Conservation (phyloP, 2,797 vertebrate genomes). For the Phoxinus dragarum region DNA sequence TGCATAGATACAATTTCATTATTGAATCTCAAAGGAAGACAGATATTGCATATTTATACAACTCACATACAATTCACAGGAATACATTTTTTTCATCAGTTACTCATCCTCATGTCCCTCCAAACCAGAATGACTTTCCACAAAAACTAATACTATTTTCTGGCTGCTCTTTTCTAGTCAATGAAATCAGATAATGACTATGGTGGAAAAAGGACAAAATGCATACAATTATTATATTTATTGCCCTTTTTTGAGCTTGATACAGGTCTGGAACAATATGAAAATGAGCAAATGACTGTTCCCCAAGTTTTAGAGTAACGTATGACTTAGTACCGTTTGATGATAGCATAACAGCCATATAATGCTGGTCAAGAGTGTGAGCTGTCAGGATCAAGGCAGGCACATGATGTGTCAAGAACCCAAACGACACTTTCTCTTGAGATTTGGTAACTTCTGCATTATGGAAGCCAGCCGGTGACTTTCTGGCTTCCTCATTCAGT, state of each 20-base stretch:
- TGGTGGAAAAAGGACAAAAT: neutral
- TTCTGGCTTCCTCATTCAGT: constrained; percentile 76
- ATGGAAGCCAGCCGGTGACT: constrained; percentile 72
- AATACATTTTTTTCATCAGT: neutral
- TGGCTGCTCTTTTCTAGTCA: neutral
- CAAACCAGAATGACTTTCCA: neutral
- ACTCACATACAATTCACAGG: neutral
- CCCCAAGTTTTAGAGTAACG: neutral
- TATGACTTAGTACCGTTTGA: constrained; percentile 77
- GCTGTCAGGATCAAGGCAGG: constrained; percentile 83
- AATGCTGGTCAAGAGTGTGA: constrained; percentile 78
- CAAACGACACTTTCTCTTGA: constrained; percentile 81
- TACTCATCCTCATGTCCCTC: neutral
- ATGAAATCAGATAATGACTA: neutral
- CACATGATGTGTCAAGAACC: constrained; percentile 78
- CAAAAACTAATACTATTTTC: neutral
- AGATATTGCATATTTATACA: neutral
- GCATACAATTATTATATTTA: neutral
- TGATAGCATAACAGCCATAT: constrained; percentile 81
- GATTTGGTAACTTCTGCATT: constrained; percentile 68
- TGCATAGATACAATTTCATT: neutral
- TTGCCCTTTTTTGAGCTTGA: neutral
- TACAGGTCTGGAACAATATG: neutral
- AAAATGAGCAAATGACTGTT: constrained; percentile 2
- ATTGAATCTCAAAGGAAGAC: neutral